Evolutionary conservation across 2,888 invertebrate genomes (phyloP).

Genomic region (Embidobia sp.): DNA sequence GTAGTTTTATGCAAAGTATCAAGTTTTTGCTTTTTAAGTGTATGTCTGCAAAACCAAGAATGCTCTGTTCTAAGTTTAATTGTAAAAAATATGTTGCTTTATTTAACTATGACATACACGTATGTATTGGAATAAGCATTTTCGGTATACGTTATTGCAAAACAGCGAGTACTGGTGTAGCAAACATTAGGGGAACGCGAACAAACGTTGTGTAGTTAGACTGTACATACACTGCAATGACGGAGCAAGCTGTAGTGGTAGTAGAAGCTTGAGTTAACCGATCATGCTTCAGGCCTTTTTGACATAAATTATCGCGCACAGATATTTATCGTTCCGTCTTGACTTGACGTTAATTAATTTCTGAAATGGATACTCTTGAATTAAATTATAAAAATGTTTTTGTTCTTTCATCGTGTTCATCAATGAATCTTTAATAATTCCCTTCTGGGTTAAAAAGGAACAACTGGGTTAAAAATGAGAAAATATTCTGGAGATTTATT

Average conservation of each 20-base stretch:
- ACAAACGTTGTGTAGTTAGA: constrained; percentile 68
- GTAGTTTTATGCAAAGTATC: too few species aligned
- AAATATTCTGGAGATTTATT: too few species aligned
- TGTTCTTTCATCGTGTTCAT: too few species aligned
- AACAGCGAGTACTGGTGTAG: constrained; percentile 69
- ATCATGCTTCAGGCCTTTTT: constrained; percentile 68
- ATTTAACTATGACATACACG: too few species aligned
- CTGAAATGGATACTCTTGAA: not conserved
- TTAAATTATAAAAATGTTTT: not conserved
- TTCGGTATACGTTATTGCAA: constrained; percentile 71
- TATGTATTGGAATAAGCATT: constrained; percentile 62
- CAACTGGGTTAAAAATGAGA: too few species aligned
- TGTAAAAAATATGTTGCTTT: too few species aligned
- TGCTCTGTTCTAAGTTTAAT: too few species aligned
- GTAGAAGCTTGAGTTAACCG: constrained; percentile 69
- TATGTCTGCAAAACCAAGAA: too few species aligned
- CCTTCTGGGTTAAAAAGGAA: too few species aligned
- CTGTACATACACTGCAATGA: constrained; percentile 52
- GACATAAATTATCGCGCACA: constrained; percentile 29
- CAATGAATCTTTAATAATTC: too few species aligned
- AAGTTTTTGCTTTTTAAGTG: too few species aligned
- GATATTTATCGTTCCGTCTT: constrained; percentile 16
- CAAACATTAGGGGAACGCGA: constrained; percentile 72
- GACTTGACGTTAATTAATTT: constrained; percentile 2
- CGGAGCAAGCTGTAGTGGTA: constrained; percentile 62